Evolutionary conservation across 23 tunicate species (phyloP).

Genomic region (Halocynthia roretzi): DNA sequence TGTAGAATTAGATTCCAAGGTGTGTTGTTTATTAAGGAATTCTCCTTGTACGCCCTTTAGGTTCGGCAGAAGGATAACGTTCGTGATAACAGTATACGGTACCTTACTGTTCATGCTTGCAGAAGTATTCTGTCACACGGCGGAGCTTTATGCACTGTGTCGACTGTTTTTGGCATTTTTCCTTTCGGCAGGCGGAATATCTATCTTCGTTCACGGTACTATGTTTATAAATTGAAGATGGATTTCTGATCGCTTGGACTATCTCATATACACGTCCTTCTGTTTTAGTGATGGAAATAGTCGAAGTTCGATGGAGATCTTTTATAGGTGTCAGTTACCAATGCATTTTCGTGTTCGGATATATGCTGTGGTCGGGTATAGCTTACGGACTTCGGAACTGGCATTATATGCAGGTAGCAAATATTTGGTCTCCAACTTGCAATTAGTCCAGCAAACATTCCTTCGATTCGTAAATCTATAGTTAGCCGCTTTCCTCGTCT

Average conservation of each 20-base stretch:
- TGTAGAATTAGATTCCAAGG: too few relatives aligned
- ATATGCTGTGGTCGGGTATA: constrained; percentile 86
- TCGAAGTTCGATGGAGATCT: constrained; percentile 64
- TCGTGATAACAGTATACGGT: constrained; percentile 10
- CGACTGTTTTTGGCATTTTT: constrained; percentile 15
- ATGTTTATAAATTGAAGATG: neutral
- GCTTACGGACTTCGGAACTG: constrained; percentile 78
- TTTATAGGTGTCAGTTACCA: constrained; percentile 69
- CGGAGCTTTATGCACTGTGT: neutral
- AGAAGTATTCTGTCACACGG: constrained; percentile 7
- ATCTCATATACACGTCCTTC: neutral
- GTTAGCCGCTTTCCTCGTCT: too few relatives aligned
- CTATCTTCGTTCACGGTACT: constrained; percentile 9
- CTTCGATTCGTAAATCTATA: too few relatives aligned
- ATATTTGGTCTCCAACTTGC: constrained; percentile 11
- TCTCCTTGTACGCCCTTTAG: neutral
- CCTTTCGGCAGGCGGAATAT: constrained; percentile 3
- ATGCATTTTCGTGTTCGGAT: constrained; percentile 78
- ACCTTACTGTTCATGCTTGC: constrained; percentile 13
- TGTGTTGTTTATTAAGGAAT: too few relatives aligned
- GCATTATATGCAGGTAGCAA: constrained; percentile 29
- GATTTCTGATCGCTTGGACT: too few relatives aligned
- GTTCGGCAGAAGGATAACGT: constrained; percentile 6
- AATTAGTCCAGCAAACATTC: too few relatives aligned
- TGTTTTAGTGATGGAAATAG: constrained; percentile 82